Conservation (phyloP, 2,888 invertebrate genomes). For the Scaptomyza reducta region DNA sequence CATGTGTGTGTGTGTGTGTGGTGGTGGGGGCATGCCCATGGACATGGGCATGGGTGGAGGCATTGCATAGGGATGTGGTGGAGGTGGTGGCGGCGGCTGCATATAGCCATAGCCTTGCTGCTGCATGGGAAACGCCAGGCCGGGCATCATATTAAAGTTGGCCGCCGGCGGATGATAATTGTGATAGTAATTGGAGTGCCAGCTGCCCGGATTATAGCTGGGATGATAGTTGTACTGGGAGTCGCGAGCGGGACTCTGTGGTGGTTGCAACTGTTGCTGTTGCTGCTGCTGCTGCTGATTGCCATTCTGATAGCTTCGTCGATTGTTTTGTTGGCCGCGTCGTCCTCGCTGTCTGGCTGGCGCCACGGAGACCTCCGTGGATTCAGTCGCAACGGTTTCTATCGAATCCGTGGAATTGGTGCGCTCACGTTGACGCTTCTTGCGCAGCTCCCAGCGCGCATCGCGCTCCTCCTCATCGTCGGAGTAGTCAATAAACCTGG, state of each 20-base stretch:
- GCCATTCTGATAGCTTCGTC: conserved; percentile 29
- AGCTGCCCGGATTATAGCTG: conserved; percentile 77
- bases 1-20: conserved; percentile 48
- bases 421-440: conserved; percentile 75
- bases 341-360: conserved; percentile 53
- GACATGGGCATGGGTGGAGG: conserved; percentile 32
- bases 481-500: conserved; percentile 90
- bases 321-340: conserved; percentile 44
- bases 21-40: conserved; percentile 24
- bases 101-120: conserved; percentile 59
- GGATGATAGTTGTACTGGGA: conserved; percentile 66
- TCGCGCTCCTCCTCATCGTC: conserved; percentile 93
- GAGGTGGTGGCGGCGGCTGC: no score
- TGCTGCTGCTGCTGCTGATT: conserved; percentile 21
- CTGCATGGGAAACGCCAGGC: conserved; percentile 56
- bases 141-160: conserved; percentile 65
- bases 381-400: conserved; percentile 44
- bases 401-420: conserved; percentile 59
- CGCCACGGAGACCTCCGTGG: conserved; percentile 23
- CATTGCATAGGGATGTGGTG: conserved; percentile 46
- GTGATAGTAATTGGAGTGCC: conserved; percentile 82
- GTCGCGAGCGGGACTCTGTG: conserved; percentile 36
- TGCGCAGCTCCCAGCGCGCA: conserved; percentile 83
- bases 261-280: conserved; percentile 14
- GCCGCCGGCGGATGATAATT: conserved; percentile 59